Evolutionary conservation across 2,797 vertebrate genomes (phyloP), one percentile per base, ranked within the genome.

Genomic region (Synaphobranchus kaupii): DNA sequence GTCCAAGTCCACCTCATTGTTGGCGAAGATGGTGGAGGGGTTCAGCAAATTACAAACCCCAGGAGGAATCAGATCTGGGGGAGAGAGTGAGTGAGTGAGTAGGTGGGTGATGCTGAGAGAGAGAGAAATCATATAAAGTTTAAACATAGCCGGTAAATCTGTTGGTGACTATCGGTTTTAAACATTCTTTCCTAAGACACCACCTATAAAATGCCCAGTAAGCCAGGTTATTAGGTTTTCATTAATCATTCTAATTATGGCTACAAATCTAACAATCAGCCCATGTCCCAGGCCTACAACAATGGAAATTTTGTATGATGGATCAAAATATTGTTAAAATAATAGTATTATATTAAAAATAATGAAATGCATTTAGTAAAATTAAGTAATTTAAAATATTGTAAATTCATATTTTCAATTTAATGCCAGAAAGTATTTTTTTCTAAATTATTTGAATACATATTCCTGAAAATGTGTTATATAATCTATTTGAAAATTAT

Each of bases 21-120:
- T 98, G 73, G 97, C 95, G 8, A 97, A 98, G 88, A 98, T 95
- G 56, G 95, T 94, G 48, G 96, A 94, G 20, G 96, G 92, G 87
- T 96, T 97, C 82, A 98, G 93, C 76, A 95, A 91, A 84, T 94
- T 96, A 86, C 97, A 98, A 0, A 96, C 96, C 2, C 96, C 97
- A 0, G 97, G 97, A 0, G 97, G 97, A 83, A 97, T 95, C 87
- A 98, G 90, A 66, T 97, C 97, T 96, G 93, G 73, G 76, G 52
- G 60, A 54, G 60, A 66, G 6, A 52, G 60, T 15, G 71, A 76
- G 15, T 17, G 34, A 44, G 66, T 34, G 66, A 15, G 28, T 34
- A 31, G 50, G n/a, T 1, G 78, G 56, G 2, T 81, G 63, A 91
- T 89, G 84, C 8, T 0, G 2, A 0, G 0, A 0, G 39, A 87